These are phyloP conservation scores for Catostomus latipinnis DNA, from an alignment of 2,797 vertebrate genomes.

Conservation along the genomic window DNA sequence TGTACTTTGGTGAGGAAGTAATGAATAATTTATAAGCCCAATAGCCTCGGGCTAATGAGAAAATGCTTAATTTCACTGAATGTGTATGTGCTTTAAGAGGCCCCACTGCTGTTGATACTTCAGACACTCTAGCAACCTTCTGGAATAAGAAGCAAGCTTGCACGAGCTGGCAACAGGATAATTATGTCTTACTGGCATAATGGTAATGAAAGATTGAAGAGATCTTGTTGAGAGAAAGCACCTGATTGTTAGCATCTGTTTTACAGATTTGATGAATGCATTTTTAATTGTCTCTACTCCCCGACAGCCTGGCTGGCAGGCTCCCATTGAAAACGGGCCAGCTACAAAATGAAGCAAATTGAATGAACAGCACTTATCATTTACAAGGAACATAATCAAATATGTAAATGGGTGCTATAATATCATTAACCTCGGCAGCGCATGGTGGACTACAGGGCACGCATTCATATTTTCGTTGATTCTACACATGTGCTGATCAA, in stretches of 20 bases:
- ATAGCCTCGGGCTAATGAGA: conserved; percentile 88
- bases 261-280: conserved; percentile 71
- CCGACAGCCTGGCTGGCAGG: conserved; percentile 68
- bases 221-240: conserved; percentile 66
- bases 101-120: conserved; percentile 67
- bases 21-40: conserved; percentile 91
- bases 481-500: conserved; percentile 67
- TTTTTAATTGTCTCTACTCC: conserved; percentile 59
- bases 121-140: conserved; percentile 62
- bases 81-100: conserved; percentile 77
- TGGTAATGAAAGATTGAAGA: conserved; percentile 79
- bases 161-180: conserved; percentile 68
- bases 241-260: conserved; percentile 76
- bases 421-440: conserved; percentile 81
- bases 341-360: conserved; percentile 73
- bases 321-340: too few species aligned
- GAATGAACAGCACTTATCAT: conserved; percentile 81
- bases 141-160: conserved; percentile 53
- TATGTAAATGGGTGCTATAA: conserved; percentile 85
- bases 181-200: conserved; percentile 78
- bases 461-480: conserved; percentile 66
- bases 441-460: conserved; percentile 63
- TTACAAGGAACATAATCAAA: conserved; percentile 86
- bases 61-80: conserved; percentile 94
- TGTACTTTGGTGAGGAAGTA: conserved; percentile 86